Percentiles rank a stretch among this genome's conserved stretches.
phyloP scores from a whole-genome alignment of 2,888 invertebrate genomes.

The Griposia aprilina region DNA sequence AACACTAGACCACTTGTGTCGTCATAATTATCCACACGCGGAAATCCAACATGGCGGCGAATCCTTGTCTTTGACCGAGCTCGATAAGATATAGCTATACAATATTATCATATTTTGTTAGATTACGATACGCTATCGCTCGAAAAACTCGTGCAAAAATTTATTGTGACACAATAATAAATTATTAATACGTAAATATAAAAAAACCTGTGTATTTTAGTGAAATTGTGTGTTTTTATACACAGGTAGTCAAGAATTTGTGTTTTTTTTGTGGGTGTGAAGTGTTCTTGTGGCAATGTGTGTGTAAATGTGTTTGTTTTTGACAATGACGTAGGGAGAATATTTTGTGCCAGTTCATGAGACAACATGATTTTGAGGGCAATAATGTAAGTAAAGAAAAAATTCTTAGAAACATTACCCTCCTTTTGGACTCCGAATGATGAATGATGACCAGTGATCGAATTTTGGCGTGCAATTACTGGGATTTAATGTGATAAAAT shows the following conservation, averaged over 20 bases:
- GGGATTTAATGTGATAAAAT: neutral
- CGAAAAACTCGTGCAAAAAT: constrained; percentile 36
- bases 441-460: neutral
- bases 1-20: neutral
- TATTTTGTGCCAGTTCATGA: constrained; percentile 5
- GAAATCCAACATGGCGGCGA: constrained; percentile 53
- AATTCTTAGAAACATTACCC: neutral
- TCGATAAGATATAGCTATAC: constrained; percentile 52
- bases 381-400: constrained; percentile 39
- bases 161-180: constrained; percentile 22
- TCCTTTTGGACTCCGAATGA: too few species aligned
- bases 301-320: constrained; percentile 8
- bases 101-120: constrained; percentile 43
- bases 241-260: neutral
- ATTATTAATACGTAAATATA: constrained; percentile 26
- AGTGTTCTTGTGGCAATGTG: constrained; percentile 12
- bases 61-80: constrained; percentile 51
- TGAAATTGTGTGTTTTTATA: constrained; percentile 1
- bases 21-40: constrained; percentile 26
- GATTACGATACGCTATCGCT: constrained; percentile 35
- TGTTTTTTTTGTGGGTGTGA: neutral
- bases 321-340: constrained; percentile 34
- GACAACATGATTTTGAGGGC: constrained; percentile 44
- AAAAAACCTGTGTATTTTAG: too few species aligned
- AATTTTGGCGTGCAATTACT: neutral